Conservation (phyloP, 2,888 invertebrate genomes). For the Leptodirus hochenwartii region DNA sequence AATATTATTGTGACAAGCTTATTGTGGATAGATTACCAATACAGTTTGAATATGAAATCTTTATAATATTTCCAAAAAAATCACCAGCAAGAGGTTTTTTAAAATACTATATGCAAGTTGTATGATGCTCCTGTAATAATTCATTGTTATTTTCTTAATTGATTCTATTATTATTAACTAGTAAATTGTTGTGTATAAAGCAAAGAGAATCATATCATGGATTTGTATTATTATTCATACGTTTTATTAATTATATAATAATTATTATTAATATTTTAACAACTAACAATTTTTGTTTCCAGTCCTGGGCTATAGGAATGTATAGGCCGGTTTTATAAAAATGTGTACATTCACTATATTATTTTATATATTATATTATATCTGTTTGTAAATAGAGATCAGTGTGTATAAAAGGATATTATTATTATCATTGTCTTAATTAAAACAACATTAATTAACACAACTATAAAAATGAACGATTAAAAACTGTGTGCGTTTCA, state of each 20-base stretch:
- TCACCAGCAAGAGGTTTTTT: too few relatives aligned
- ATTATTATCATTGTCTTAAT: constrained; percentile 31
- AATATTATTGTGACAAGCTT: too few relatives aligned
- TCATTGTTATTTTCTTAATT: constrained; percentile 24
- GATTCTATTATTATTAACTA: constrained; percentile 20
- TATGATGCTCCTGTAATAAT: too few relatives aligned
- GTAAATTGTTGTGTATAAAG: constrained; percentile 27
- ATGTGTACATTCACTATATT: constrained; percentile 27
- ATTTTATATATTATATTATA: too few relatives aligned
- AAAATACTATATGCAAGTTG: too few relatives aligned
- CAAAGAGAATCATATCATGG: constrained; percentile 25
- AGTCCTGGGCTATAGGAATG: constrained; percentile 18
- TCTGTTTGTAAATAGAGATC: constrained; percentile 31
- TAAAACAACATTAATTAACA: too few relatives aligned
- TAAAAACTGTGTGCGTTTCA: too few relatives aligned
- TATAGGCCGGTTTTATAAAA: constrained; percentile 8
- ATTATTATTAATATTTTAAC: constrained; percentile 19
- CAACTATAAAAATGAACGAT: too few relatives aligned
- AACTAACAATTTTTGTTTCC: constrained; percentile 14
- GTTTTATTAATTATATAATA: constrained; percentile 16
- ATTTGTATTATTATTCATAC: constrained; percentile 24
- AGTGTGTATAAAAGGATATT: constrained; percentile 31
- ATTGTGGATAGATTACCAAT: too few relatives aligned
- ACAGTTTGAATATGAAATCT: too few relatives aligned
- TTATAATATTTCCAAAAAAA: too few relatives aligned